Evolutionary conservation across 2,888 invertebrate genomes (phyloP), one percentile per base, ranked within the genome.

Genomic region (Leucophenga maculata): DNA sequence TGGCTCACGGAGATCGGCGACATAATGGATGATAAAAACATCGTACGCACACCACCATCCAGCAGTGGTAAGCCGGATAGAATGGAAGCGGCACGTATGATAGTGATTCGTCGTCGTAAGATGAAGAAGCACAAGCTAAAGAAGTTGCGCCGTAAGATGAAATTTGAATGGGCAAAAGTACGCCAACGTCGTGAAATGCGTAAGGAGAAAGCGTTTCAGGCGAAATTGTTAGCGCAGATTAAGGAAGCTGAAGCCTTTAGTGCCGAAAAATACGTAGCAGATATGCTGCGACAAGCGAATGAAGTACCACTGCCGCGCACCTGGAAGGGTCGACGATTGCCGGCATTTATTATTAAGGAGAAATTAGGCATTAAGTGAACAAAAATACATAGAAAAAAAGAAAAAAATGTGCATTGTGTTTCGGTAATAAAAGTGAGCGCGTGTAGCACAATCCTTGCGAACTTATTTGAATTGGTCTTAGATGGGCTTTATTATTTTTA

Each of bases 61-160:
- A 75, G 73, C 46, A 77, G 73, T 39, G 83, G 77, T 50, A 81
- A 88, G 67, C 83, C 86, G 16, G 89, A 90, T 64, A 92, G 93
- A 83, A 94, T 93, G 83, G 91, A 92, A 80, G 95, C 95, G 0
- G 91, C 91, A 0, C 90, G 94, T 66, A 87, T 96, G 70, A 93
- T 96, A 75, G 93, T 94, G 0, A 95, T 96, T 46, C 90, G 96
- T 64, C 90, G 93, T 65, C 91, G 92, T 67, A 97, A 96, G 89
- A 96, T 97, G 95, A 95, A 93, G 87, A 95, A 93, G 79, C 97
- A 97, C 84, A 94, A 96, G 86, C 89, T 94, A 59, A 93, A 89
- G 86, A 97, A 97, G 88, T 89, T 95, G 68, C 90, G 94, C 75
- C 95, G 94, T 85, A 92, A 90, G 80, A 94, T 95, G 94, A 93